These are phyloP conservation scores for Bombus ignitus DNA, from an alignment of 1,140 invertebrate species.

Conservation along the genomic window DNA sequence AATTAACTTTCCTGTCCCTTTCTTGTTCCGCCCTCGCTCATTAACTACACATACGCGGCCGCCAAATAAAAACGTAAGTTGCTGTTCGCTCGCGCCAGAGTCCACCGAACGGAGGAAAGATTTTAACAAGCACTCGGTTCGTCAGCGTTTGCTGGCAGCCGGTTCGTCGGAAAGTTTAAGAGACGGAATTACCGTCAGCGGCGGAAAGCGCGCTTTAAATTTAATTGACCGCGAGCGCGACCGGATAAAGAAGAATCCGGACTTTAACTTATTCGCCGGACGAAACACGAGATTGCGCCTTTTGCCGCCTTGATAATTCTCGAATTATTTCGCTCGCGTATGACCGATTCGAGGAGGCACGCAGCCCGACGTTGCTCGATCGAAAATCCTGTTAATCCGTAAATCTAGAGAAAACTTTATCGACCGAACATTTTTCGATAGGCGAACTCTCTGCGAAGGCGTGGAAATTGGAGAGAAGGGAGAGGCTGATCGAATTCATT, in stretches of 20 bases:
- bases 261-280: background rate
- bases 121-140: slow-evolving; percentile 5
- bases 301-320: background rate
- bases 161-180: slow-evolving; percentile 16
- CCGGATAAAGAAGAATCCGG: background rate
- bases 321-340: background rate
- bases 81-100: background rate
- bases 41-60: background rate
- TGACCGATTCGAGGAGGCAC: too few species aligned
- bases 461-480: background rate
- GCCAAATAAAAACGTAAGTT: background rate
- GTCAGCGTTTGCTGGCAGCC: too few species aligned
- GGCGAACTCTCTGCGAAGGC: background rate
- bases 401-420: background rate
- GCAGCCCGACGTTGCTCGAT: too few species aligned
- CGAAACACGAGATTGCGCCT: slow-evolving; percentile 17
- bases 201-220: slow-evolving; percentile 22
- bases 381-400: background rate
- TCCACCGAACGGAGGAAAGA: background rate
- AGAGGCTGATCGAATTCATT: slow-evolving; percentile 6
- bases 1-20: background rate
- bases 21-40: background rate
- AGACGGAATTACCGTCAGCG: slow-evolving; percentile 27
- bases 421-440: background rate
- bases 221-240: slow-evolving; percentile 42